phyloP scores from a whole-genome alignment of 2,888 invertebrate genomes.

The Platerodrilus igneus region DNA sequence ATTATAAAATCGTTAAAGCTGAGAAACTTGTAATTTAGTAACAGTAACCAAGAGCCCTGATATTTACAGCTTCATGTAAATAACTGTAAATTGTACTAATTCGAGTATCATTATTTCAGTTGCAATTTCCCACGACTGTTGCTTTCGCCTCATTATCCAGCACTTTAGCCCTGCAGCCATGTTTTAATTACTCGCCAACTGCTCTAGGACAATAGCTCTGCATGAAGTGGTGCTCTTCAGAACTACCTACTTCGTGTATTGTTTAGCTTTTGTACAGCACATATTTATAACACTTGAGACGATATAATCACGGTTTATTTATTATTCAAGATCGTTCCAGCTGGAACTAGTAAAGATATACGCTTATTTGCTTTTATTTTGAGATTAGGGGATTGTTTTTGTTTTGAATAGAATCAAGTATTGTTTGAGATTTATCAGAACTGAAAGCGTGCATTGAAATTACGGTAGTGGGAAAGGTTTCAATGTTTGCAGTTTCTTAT shows the following conservation, averaged over 20 bases:
- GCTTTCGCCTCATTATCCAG: slow-evolving; percentile 25
- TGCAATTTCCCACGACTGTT: slow-evolving; percentile 25
- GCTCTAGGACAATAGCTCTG: slow-evolving; percentile 39
- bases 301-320: slow-evolving; percentile 37
- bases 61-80: too few species aligned
- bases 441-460: too few species aligned
- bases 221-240: slow-evolving; percentile 34
- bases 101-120: slow-evolving; percentile 19
- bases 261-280: slow-evolving; percentile 30
- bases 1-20: too few species aligned
- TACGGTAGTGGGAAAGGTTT: too few species aligned
- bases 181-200: slow-evolving; percentile 44
- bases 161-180: slow-evolving; percentile 31
- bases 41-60: too few species aligned
- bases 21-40: too few species aligned
- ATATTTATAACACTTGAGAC: slow-evolving; percentile 37
- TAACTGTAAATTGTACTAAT: slow-evolving; percentile 10
- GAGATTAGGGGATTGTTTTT: too few species aligned
- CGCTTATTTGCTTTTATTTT: too few species aligned
- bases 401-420: too few species aligned
- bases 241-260: slow-evolving; percentile 31
- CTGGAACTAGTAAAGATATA: slow-evolving; percentile 7
- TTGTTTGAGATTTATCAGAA: too few species aligned
- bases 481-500: too few species aligned
- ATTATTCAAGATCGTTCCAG: slow-evolving; percentile 30